Percentiles rank a stretch among this genome's conserved stretches.
phyloP scores from a whole-genome alignment of 2,888 invertebrate genomes.

The Tiliacea citrago region DNA sequence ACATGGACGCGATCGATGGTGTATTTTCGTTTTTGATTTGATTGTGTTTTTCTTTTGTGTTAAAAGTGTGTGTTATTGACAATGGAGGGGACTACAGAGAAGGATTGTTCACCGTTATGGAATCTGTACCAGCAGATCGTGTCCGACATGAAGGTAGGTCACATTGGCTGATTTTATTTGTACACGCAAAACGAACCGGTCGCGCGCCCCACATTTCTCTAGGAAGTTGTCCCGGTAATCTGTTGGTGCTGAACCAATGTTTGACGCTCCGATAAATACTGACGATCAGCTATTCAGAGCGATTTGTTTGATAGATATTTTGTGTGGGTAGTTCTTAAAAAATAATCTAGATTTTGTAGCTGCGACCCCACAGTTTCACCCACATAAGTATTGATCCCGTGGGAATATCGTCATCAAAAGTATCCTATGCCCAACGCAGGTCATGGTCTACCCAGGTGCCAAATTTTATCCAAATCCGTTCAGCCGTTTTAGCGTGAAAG shows the following conservation, averaged over 20 bases:
- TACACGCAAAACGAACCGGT: conserved; percentile 68
- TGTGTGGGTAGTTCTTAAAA: conserved; percentile 41
- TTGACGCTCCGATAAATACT: conserved; percentile 64
- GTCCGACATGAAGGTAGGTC: conserved; percentile 98
- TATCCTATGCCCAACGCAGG: too few relatives aligned
- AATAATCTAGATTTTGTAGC: not conserved
- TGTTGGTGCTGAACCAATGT: conserved; percentile 76
- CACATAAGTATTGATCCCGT: too few relatives aligned
- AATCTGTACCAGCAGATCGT: conserved; percentile 98
- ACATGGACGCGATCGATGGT: conserved; percentile 78
- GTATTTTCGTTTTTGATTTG: conserved; percentile 78
- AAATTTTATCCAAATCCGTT: too few relatives aligned
- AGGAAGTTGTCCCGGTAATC: conserved; percentile 76
- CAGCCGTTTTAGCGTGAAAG: too few relatives aligned
- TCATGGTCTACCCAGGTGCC: too few relatives aligned
- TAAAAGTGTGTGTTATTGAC: conserved; percentile 82
- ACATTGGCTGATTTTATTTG: conserved; percentile 63
- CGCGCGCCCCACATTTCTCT: conserved; percentile 73
- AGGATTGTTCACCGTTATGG: conserved; percentile 97
- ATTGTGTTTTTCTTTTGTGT: conserved; percentile 73
- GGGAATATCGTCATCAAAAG: too few relatives aligned
- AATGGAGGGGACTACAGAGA: conserved; percentile 94
- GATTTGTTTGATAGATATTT: conserved; percentile 28
- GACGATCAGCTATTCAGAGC: conserved; percentile 45
- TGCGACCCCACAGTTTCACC: too few relatives aligned